Base-by-base conservation (phyloP, 2,888 invertebrate species). In the Crepidodera aurea region DNA sequence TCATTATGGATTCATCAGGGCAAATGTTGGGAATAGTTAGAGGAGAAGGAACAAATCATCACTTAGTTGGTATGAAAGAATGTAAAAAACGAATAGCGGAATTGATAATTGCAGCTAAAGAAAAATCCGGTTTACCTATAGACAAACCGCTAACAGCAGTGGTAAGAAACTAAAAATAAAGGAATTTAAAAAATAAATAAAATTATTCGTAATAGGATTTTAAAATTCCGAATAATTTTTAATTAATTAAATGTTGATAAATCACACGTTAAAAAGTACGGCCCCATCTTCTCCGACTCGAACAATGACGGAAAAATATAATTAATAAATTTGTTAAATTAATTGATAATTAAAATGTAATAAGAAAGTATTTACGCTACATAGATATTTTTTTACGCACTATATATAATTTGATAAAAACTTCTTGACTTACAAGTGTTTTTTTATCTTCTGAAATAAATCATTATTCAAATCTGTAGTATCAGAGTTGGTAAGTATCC, bases 21-120 rank as follows among this genome's bases (percentile, higher is more conserved):
- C 82, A 86, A 46, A 86, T 89, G 50, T 76, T 94, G 34, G 86
- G 88, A 1, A 84, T 83, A 69, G 85, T 86, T 62, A 63, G 67
- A 40, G 93, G 93, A 0, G 87, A 88, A 2, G 88, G 90, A 29
- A 93, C 93, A 42, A 94, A 94, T 81, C 91, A 92, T 76, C 92
- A 91, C 89, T 88, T 89, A 71, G 81, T 92, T n/a, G 95, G 95
- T 1, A 89, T 93, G 77, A 87, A 89, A 1, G 92, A 92, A 79
- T 91, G 92, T 69, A 86, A 89, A 6, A 84, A 84, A 51, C 85
- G 93, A 60, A 88, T 96, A 55, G 85, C 88, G 25, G 84, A 84
- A 2, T 90, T 96, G 88, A 85, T 94, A 3, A 83, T 84, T 29
- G 81, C 82, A 27, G 90, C 88, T 0, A 91, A 92, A 74, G 75